Evolutionary conservation across 1,140 invertebrate species (phyloP).

Genomic region (Drosophila quadrilineata): DNA sequence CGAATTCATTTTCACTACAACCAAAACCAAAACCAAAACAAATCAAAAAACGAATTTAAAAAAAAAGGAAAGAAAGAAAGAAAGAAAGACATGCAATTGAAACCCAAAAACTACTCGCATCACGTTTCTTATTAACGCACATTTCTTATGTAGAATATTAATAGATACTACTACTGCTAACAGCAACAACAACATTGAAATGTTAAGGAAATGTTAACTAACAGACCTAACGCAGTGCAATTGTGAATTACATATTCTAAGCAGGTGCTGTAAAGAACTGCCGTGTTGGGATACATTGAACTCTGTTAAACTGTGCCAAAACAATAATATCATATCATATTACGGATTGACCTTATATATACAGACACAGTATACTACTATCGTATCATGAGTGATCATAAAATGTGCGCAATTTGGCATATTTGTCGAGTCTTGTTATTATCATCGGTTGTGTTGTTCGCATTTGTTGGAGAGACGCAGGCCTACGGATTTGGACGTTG

Average conservation of each 20-base stretch:
- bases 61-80: not conserved
- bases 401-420: slow-evolving; percentile 22
- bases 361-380: too few relatives aligned
- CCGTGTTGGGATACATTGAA: too few relatives aligned
- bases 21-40: slow-evolving; percentile 15
- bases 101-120: too few relatives aligned
- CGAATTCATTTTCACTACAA: slow-evolving; percentile 59
- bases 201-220: too few relatives aligned
- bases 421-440: slow-evolving; percentile 50
- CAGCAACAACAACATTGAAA: slow-evolving; percentile 19
- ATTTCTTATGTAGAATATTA: slow-evolving; percentile 61
- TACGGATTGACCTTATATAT: slow-evolving; percentile 2
- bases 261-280: too few relatives aligned
- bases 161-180: slow-evolving; percentile 20
- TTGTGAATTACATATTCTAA: too few relatives aligned
- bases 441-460: slow-evolving; percentile 35
- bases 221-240: too few relatives aligned
- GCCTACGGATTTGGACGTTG: slow-evolving; percentile 84
- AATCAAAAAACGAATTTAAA: slow-evolving; percentile 6
- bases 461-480: slow-evolving; percentile 34
- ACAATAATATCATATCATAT: slow-evolving; percentile 28
- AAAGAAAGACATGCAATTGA: not conserved
- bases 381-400: slow-evolving; percentile 36
- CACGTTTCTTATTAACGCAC: slow-evolving; percentile 77
- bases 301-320: slow-evolving; percentile 28